A percentile compares a stretch with the other conserved stretches of the same genome.
Evolutionary conservation across 2,113 vertebrate species (phyloP).

Genomic region (Proteles cristata): DNA sequence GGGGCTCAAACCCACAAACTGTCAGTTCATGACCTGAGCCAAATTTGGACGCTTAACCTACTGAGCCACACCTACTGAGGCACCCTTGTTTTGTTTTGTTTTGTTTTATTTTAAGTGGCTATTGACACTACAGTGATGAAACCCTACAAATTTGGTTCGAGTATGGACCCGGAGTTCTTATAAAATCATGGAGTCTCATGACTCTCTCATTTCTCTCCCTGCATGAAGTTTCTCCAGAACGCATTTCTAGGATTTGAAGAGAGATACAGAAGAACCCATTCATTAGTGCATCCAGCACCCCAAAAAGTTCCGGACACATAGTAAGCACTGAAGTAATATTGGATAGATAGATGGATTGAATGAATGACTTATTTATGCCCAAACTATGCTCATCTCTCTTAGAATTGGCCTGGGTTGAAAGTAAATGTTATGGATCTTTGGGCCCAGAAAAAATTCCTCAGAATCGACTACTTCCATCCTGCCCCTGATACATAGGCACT

Average conservation of each 20-base stretch:
- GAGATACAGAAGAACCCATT: not conserved
- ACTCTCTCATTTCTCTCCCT: not conserved
- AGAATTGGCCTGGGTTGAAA: not conserved
- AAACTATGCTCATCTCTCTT: not conserved
- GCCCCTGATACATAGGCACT: not conserved
- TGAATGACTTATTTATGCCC: not conserved
- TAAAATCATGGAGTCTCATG: not conserved
- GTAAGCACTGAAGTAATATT: not conserved
- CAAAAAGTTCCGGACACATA: not conserved
- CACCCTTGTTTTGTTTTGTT: not conserved
- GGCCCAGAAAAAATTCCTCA: not conserved
- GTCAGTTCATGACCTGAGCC: too few relatives aligned
- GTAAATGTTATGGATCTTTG: not conserved
- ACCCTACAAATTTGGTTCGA: not conserved
- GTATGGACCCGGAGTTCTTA: not conserved
- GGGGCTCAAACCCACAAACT: too few relatives aligned
- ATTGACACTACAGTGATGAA: not conserved
- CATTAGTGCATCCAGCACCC: not conserved
- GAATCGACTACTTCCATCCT: not conserved
- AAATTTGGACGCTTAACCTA: too few relatives aligned
- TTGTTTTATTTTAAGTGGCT: not conserved
- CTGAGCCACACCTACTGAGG: too few relatives aligned
- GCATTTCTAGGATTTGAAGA: conserved; percentile 5
- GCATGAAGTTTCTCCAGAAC: not conserved
- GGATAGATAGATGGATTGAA: not conserved